Base-by-base conservation (phyloP, 1,140 invertebrate genomes). In the Eubasilissa regina region DNA sequence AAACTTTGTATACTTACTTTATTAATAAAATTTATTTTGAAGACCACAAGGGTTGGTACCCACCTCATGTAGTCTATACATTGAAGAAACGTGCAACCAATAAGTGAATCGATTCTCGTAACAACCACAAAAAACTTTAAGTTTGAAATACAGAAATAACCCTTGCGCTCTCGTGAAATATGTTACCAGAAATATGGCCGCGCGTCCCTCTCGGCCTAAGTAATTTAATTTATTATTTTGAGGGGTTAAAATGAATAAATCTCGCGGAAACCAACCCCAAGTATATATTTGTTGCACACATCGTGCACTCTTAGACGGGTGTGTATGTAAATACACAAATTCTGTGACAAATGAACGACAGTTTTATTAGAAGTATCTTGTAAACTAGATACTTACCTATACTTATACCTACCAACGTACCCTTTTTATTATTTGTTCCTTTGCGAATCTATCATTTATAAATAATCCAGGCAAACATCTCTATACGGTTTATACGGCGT, bases 191-290 rank as follows among this genome's bases (percentile, higher is more conserved):
- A 70, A 73, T 6, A 35, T 35, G 1, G 25, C 1, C 25, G 6
- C 1, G 1, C 1, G 25, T 35, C 25, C 25, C 25, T 35, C 25
- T 6, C 72, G 60, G 48, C 53, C 78, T 43, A 74, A 75, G 76
- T 70, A 80, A 80, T 82, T 78, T 78, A 78, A 80, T 80, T 80
- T 80, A 58, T 48, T 78, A 58, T 48, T 80, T 75, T 13, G 75
- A 80, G 79, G 76, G 81, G 81, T 72, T 80, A 70, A 80, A 80
- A 80, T 75, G 78, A 76, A 79, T 76, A 81, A 70, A 81, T 81
- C 55, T 74, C 35, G 43, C 77, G 53, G 66, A 73, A 62, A 81
- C 78, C 64, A 68, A 73, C 45, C 47, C 48, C 44, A 56, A 47
- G 25, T 35, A 78, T 78, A 15, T 56, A 60, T 78, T 64, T 78